Conservation (phyloP, 2,888 invertebrate genomes). For the Trachelus stipa region DNA sequence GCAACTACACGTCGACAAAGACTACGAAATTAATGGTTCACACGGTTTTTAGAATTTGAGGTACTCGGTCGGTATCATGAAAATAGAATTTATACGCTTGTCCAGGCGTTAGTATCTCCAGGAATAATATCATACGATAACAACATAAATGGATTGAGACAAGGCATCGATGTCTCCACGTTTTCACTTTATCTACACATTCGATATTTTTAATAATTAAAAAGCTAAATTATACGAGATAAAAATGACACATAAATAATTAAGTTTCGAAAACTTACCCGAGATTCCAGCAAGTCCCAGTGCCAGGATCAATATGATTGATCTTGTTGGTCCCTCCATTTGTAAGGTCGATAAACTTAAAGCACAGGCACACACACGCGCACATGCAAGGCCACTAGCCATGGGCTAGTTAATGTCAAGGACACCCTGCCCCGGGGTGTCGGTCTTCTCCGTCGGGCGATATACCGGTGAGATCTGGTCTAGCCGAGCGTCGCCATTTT, state of each 20-base stretch:
- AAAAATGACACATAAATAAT: background rate
- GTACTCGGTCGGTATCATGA: background rate
- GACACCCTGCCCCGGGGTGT: constrained; percentile 16
- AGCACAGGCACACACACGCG: background rate
- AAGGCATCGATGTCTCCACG: background rate
- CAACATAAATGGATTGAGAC: no score
- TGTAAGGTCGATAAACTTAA: constrained; percentile 10
- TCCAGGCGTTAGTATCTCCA: background rate
- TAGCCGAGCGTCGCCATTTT: constrained; percentile 48
- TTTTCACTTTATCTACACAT: background rate
- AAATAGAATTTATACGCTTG: background rate
- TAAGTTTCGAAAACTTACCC: background rate
- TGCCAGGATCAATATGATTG: constrained; percentile 1
- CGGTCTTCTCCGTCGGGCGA: constrained; percentile 2
- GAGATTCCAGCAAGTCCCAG: constrained; percentile 9
- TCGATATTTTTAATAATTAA: background rate
- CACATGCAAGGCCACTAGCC: constrained; percentile 9
- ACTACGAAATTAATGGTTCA: background rate
- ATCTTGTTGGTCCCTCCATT: constrained; percentile 16
- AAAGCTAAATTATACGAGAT: background rate
- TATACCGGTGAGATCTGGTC: constrained; percentile 8
- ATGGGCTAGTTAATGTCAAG: constrained; percentile 11
- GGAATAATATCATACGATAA: no score
- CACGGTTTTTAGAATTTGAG: background rate
- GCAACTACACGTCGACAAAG: background rate